Evolutionary conservation across 2,888 invertebrate genomes (phyloP).

Genomic region (Dynastes maya): DNA sequence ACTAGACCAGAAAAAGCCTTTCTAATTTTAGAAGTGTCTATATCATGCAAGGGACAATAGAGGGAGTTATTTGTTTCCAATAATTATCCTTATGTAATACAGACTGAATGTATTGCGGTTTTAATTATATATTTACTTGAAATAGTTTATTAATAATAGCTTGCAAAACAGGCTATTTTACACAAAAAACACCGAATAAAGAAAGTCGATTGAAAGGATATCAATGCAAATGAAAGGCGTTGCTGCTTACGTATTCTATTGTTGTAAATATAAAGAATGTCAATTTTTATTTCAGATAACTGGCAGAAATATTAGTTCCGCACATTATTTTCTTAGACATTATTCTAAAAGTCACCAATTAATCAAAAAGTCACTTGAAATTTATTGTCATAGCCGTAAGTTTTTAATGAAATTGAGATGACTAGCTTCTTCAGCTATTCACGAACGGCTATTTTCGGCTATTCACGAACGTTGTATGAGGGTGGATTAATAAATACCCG

Average conservation of each 20-base stretch:
- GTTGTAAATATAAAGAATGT: background rate
- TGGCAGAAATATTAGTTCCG: background rate
- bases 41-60: background rate
- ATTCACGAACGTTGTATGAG: no score
- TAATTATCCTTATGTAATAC: slow-evolving; percentile 6
- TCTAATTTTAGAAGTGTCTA: background rate
- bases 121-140: slow-evolving; percentile 1
- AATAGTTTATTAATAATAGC: background rate
- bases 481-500: no score
- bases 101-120: background rate
- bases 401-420: no score
- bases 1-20: background rate
- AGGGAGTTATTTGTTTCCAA: background rate
- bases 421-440: no score
- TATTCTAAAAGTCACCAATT: background rate
- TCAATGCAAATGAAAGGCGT: background rate
- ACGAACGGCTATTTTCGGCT: no score
- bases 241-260: background rate
- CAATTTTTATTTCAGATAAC: background rate
- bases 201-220: background rate
- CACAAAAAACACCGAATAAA: background rate
- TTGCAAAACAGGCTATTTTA: background rate
- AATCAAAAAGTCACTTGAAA: no score
- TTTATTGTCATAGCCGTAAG: no score
- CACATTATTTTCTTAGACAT: background rate